A percentile compares a stretch with the other conserved stretches of the same genome.
phyloP scores from a whole-genome alignment of 2,113 vertebrate species.

The Enhydra lutris region DNA sequence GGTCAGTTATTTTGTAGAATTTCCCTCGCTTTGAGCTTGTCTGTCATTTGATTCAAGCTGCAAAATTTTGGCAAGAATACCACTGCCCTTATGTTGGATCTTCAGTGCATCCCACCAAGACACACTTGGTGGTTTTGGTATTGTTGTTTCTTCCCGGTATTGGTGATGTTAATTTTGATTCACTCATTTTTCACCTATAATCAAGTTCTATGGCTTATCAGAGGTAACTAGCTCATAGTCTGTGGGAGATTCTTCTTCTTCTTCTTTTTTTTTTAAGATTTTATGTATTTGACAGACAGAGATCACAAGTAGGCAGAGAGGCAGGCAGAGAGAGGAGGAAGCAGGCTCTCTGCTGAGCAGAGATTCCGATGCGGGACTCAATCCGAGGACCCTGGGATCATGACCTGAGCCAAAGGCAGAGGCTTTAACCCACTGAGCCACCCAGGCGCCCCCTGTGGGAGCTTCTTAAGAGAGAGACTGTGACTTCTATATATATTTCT shows the following conservation, averaged over 20 bases:
- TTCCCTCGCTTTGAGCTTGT: not conserved
- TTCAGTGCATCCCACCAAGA: not conserved
- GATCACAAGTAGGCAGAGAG: no score
- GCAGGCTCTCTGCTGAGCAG: no score
- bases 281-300: no score
- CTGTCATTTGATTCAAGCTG: not conserved
- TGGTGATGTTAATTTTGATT: not conserved
- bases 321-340: no score
- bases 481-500: not conserved
- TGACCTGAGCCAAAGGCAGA: no score
- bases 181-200: not conserved
- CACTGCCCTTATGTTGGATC: not conserved
- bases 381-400: no score
- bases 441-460: not conserved
- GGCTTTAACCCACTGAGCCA: no score
- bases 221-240: not conserved
- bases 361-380: no score
- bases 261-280: no score
- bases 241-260: not conserved
- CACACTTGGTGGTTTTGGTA: not conserved
- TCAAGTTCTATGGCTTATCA: not conserved
- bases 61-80: not conserved
- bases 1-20: not conserved
- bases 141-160: not conserved
- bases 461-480: not conserved